phyloP scores from a whole-genome alignment of 2,113 vertebrate genomes.

The Buteo buteo region DNA sequence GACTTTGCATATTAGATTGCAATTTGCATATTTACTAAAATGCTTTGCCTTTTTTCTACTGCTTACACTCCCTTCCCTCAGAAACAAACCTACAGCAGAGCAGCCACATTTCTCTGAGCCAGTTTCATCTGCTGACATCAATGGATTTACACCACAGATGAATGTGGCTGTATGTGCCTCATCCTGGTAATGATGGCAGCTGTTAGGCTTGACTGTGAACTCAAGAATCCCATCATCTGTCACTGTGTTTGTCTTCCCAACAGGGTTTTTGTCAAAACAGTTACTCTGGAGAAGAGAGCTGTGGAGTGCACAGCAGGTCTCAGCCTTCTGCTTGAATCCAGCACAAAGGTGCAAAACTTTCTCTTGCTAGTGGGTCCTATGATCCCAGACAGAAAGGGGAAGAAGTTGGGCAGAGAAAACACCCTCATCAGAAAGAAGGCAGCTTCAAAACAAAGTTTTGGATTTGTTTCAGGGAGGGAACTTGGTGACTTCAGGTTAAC shows the following conservation, averaged over 20 bases:
- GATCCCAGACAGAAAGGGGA: not conserved
- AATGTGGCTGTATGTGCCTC: conserved; percentile 1
- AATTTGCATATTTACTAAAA: conserved; percentile 46
- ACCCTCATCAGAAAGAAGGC: not conserved
- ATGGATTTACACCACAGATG: conserved; percentile 2
- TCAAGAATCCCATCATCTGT: not conserved
- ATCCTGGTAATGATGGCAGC: not conserved
- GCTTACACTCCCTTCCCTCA: not conserved
- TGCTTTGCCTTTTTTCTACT: not conserved
- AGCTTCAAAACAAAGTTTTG: not conserved
- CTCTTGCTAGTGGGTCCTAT: not conserved
- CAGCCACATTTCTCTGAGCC: not conserved
- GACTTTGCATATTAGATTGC: conserved; percentile 30
- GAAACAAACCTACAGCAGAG: not conserved
- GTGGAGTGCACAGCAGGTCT: not conserved
- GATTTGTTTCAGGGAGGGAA: not conserved
- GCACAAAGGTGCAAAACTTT: not conserved
- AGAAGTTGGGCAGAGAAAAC: not conserved
- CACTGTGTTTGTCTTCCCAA: not conserved
- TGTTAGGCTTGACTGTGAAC: not conserved
- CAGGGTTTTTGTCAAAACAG: not conserved
- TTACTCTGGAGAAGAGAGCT: not conserved
- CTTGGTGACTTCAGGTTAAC: not conserved
- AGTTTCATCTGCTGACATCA: not conserved
- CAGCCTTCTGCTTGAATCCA: not conserved